These are phyloP conservation scores for Drosophila flavopinicola DNA, from an alignment of 2,888 invertebrate species.

Conservation along the genomic window DNA sequence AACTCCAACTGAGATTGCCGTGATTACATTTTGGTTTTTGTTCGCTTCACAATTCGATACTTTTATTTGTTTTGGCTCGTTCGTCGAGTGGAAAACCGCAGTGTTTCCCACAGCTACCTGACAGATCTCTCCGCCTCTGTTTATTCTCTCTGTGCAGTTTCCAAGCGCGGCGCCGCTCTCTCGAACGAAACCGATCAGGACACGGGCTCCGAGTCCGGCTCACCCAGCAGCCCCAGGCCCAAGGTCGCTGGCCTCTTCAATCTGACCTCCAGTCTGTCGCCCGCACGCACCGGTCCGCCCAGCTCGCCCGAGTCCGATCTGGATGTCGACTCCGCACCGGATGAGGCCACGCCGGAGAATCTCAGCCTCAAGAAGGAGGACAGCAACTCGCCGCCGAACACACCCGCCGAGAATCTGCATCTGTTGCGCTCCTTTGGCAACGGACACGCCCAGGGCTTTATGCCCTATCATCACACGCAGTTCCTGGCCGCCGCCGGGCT, in stretches of 20 bases:
- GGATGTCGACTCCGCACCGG: conserved; percentile 85
- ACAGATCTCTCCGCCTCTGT: conserved; percentile 12
- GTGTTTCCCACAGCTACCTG: conserved; percentile 55
- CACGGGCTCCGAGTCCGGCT: conserved; percentile 83
- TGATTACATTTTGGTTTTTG: conserved; percentile 61
- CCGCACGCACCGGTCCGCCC: conserved; percentile 84
- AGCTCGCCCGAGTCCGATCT: conserved; percentile 85
- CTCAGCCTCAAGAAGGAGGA: conserved; percentile 90
- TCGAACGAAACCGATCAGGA: conserved; percentile 85
- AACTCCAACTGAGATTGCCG: conserved; percentile 57
- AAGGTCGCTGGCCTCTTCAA: conserved; percentile 78
- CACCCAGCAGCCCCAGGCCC: conserved; percentile 83
- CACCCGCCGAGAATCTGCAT: conserved; percentile 82
- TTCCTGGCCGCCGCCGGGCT: conserved; percentile 79
- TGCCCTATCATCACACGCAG: conserved; percentile 85
- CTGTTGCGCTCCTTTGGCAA: conserved; percentile 82
- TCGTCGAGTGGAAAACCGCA: conserved; percentile 64
- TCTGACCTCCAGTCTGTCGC: conserved; percentile 82
- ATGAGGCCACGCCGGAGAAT: conserved; percentile 90
- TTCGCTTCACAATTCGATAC: conserved; percentile 63
- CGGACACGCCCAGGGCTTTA: conserved; percentile 84
- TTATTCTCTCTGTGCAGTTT: conserved; percentile 70
- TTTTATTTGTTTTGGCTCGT: conserved; percentile 65
- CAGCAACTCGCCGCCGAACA: conserved; percentile 84
- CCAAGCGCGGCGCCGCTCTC: conserved; percentile 82